Evolutionary conservation across 2,113 vertebrate species (phyloP), one percentile per base, ranked within the genome.

Genomic region (Nanorana parkeri): DNA sequence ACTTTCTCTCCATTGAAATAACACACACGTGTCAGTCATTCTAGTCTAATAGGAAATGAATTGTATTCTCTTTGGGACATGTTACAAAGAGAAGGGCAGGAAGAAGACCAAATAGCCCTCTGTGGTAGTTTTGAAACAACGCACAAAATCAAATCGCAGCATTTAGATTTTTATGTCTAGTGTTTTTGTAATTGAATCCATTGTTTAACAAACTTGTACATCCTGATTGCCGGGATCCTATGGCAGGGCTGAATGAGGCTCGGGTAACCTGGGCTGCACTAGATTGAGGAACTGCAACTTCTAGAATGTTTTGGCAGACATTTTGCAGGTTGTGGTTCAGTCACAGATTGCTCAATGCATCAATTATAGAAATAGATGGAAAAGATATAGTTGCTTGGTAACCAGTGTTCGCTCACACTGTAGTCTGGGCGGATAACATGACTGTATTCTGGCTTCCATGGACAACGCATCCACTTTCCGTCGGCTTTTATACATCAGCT

Each of bases 41-140:
- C 8, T 47, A 47, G 41, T 47, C 41, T 47, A 47, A 11, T 47
- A 47, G 1, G 41, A 47, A 47, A 63, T 63, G 7, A 21, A 68
- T 47, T 68, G 66, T 24, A 24, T 63, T 47, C 11, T 47, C 1
- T 47, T 24, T 55, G 86, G 29, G 56, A 74, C 60, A 74, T 60
- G 72, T 61, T 61, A 75, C 28, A 5, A 21, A 16, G 11, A 68
- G 23, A 51, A 68, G 13, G 0, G 13, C 20, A 51, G 16, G 23
- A 73, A 73, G 54, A 26, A 20, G 3, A 21, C 0, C 21, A 4
- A 60, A 61, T 60, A 17, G 20, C 51, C 24, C 28, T 56, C 23
- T 77, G 75, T 5, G 5, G 17, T 24, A 77, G 41, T 5, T 52
- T n/a, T 21, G 52, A 28, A 24, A 28, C 6, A 51, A 58, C 55